These are phyloP conservation scores for Lamprotornis superbus DNA, from an alignment of 2,113 vertebrate species.

Conservation along the genomic window DNA sequence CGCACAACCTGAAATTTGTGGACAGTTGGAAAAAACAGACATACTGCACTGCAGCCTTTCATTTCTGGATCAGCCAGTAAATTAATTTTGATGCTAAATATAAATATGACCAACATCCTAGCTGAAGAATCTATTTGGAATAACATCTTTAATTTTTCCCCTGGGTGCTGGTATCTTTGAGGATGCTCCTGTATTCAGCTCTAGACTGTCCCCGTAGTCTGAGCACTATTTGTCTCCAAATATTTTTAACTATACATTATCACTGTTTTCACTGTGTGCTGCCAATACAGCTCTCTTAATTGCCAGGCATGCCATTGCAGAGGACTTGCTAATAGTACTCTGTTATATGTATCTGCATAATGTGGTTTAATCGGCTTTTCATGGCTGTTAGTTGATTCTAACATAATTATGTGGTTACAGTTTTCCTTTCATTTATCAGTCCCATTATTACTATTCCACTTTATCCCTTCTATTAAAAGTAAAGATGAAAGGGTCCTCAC, in stretches of 20 bases:
- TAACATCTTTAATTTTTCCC: neutral
- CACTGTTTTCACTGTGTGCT: slow-evolving; percentile 27
- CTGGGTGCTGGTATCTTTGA: neutral
- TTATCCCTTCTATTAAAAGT: neutral
- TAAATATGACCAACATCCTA: neutral
- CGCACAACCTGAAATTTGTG: neutral
- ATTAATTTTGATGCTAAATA: neutral
- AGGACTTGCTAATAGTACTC: slow-evolving; percentile 29
- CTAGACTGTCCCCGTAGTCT: neutral
- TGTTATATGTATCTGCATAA: slow-evolving; percentile 50
- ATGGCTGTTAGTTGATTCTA: slow-evolving; percentile 38
- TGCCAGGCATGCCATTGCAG: slow-evolving; percentile 11
- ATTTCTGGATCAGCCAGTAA: neutral
- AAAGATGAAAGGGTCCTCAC: neutral
- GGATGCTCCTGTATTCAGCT: neutral
- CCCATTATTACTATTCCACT: neutral
- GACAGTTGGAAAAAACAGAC: neutral
- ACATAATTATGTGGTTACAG: slow-evolving; percentile 54
- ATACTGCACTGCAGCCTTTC: neutral
- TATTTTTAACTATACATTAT: slow-evolving; percentile 20
- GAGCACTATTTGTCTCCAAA: slow-evolving; percentile 37
- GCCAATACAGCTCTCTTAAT: slow-evolving; percentile 16
- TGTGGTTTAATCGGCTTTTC: slow-evolving; percentile 40
- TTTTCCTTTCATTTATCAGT: slow-evolving; percentile 41
- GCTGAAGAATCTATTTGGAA: neutral